Evolutionary conservation across 2,113 vertebrate genomes (phyloP).

Genomic region (Strigops habroptila): DNA sequence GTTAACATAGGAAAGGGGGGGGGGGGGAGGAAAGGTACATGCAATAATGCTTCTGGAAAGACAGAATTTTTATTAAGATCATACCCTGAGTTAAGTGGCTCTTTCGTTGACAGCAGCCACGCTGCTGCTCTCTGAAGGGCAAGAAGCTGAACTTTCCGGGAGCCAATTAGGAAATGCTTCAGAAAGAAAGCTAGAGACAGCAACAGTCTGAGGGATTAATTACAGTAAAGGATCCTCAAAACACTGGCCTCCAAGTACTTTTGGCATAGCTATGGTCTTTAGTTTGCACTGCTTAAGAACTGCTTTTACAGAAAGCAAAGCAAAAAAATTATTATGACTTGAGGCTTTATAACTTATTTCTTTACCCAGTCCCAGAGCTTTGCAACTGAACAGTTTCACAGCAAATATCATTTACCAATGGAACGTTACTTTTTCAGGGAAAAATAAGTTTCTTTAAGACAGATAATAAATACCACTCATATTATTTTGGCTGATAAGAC

Average conservation of each 20-base stretch:
- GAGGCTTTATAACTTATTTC: background rate
- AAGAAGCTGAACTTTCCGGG: conserved; percentile 19
- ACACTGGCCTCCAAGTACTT: background rate
- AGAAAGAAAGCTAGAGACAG: background rate
- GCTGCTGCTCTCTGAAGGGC: background rate
- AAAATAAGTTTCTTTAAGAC: background rate
- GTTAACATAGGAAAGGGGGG: background rate
- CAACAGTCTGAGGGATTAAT: background rate
- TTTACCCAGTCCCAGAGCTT: background rate
- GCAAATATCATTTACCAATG: background rate
- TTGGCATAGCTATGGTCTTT: background rate
- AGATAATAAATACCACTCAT: background rate
- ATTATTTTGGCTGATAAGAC: background rate
- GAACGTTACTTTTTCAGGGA: background rate
- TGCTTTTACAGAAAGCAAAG: background rate
- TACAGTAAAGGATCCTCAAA: background rate
- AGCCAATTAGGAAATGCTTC: conserved; percentile 18
- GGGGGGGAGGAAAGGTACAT: background rate
- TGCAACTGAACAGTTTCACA: background rate
- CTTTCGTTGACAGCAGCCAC: background rate
- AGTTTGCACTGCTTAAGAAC: background rate
- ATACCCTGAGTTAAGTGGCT: background rate
- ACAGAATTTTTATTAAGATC: background rate
- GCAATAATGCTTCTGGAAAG: background rate
- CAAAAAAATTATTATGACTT: background rate